Percentiles rank a stretch among this genome's conserved stretches.
Conservation (phyloP, 2,113 vertebrate genomes). For the Dissostichus mawsoni region DNA sequence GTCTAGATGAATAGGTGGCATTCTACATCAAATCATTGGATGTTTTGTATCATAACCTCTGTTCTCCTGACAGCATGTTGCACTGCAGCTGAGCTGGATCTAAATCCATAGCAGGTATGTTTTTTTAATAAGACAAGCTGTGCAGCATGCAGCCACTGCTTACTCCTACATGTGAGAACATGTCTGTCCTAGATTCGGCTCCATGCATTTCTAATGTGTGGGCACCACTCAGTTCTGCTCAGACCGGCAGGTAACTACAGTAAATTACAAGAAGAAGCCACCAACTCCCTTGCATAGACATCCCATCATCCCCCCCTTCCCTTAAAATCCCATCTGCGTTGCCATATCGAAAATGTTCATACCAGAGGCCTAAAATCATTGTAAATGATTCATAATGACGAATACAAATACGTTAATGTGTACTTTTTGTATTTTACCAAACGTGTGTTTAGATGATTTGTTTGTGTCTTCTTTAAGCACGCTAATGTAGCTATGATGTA, state of each 20-base stretch:
- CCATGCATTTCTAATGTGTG: slow-evolving; percentile 38
- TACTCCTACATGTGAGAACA: slow-evolving; percentile 33
- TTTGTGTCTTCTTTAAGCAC: too few relatives aligned
- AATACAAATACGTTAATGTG: too few relatives aligned
- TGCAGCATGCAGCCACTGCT: slow-evolving; percentile 11
- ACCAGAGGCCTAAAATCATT: too few relatives aligned
- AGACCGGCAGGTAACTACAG: neutral
- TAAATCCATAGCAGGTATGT: slow-evolving; percentile 30
- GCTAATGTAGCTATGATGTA: too few relatives aligned
- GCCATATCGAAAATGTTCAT: too few relatives aligned
- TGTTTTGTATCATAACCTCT: neutral
- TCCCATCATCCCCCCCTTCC: slow-evolving; percentile 4
- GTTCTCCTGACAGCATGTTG: slow-evolving; percentile 9
- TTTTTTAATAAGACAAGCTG: slow-evolving; percentile 48
- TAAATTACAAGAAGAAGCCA: slow-evolving; percentile 18
- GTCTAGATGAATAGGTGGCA: slow-evolving; percentile 11
- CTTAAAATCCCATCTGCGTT: neutral
- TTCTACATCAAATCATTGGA: neutral
- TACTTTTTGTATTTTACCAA: too few relatives aligned
- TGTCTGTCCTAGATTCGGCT: slow-evolving; percentile 44
- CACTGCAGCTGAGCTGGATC: slow-evolving; percentile 3
- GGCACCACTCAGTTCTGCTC: slow-evolving; percentile 21
- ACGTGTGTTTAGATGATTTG: too few relatives aligned
- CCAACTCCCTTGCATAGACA: neutral
- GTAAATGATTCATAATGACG: too few relatives aligned